These are phyloP conservation scores for Carcinoscorpius rotundicauda DNA, from an alignment of 1,140 invertebrate species.

Conservation along the genomic window DNA sequence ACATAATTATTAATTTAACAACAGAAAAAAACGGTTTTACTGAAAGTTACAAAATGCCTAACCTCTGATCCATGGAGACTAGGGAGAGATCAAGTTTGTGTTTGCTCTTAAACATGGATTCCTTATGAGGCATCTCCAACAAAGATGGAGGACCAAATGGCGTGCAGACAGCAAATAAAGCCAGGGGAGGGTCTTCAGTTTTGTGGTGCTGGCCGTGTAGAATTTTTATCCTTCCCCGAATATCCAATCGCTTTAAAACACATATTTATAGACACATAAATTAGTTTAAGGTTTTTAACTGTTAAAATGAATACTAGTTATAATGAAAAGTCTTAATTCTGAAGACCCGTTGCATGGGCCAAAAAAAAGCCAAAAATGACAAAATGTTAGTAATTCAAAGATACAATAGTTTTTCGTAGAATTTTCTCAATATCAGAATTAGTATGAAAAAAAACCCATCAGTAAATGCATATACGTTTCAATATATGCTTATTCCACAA, in stretches of 20 bases:
- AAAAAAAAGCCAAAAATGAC: too few relatives aligned
- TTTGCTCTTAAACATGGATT: slow-evolving; percentile 98
- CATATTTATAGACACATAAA: slow-evolving; percentile 23
- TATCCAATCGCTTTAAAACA: slow-evolving; percentile 78
- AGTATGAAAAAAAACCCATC: too few relatives aligned
- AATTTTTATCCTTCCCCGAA: slow-evolving; percentile 88
- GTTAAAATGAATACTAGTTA: neutral
- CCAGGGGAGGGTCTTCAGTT: slow-evolving; percentile 81
- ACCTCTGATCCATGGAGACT: slow-evolving; percentile 94
- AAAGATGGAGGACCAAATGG: slow-evolving; percentile 78
- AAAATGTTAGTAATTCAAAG: too few relatives aligned
- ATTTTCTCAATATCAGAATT: too few relatives aligned
- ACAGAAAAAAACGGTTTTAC: too few relatives aligned
- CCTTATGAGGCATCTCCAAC: slow-evolving; percentile 36
- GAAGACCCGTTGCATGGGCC: too few relatives aligned
- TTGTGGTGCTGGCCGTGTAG: slow-evolving; percentile 92
- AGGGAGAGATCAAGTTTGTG: slow-evolving; percentile 92
- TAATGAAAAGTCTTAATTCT: too few relatives aligned
- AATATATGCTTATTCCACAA: too few relatives aligned
- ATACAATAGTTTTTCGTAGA: too few relatives aligned
- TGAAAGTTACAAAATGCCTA: slow-evolving; percentile 18
- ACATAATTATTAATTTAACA: too few relatives aligned
- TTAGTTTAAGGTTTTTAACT: neutral
- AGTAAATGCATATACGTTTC: too few relatives aligned
- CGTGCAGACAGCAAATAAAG: slow-evolving; percentile 91